phyloP scores from a whole-genome alignment of 2,888 invertebrate species.

The Heliconius ismenius region DNA sequence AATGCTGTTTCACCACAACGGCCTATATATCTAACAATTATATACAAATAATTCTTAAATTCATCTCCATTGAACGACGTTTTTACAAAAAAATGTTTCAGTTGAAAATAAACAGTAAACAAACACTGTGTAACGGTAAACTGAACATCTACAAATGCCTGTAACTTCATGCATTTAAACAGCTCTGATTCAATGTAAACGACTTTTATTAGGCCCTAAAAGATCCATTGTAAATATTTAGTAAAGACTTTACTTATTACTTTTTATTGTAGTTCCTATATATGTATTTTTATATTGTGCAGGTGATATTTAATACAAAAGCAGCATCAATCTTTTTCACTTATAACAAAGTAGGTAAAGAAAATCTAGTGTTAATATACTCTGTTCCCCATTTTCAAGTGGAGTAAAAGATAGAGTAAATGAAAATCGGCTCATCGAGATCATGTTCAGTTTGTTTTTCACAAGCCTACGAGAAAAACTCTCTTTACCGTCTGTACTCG shows the following conservation, averaged over 20 bases:
- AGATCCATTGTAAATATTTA: constrained; percentile 18
- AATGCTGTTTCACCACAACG: too few relatives aligned
- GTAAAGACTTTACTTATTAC: constrained; percentile 3
- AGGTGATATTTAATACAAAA: background rate
- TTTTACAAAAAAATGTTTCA: constrained; percentile 11
- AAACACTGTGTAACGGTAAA: constrained; percentile 29
- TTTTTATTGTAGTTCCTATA: background rate
- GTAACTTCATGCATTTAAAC: constrained; percentile 44
- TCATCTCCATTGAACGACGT: background rate
- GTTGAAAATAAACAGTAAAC: constrained; percentile 19
- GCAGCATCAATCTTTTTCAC: too few relatives aligned
- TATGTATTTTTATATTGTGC: background rate
- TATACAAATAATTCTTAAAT: background rate
- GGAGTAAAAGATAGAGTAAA: background rate
- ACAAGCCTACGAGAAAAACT: too few relatives aligned
- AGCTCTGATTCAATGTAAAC: constrained; percentile 40
- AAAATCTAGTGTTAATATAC: too few relatives aligned
- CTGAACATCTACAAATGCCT: constrained; percentile 32
- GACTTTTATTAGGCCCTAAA: constrained; percentile 23
- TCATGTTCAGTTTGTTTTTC: too few relatives aligned
- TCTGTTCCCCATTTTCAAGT: too few relatives aligned
- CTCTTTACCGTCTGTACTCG: background rate
- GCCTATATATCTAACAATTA: background rate
- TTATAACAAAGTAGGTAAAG: too few relatives aligned
- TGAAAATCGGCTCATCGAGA: background rate